phyloP scores from a whole-genome alignment of 2,888 invertebrate genomes.

The Hecatera dysodea region DNA sequence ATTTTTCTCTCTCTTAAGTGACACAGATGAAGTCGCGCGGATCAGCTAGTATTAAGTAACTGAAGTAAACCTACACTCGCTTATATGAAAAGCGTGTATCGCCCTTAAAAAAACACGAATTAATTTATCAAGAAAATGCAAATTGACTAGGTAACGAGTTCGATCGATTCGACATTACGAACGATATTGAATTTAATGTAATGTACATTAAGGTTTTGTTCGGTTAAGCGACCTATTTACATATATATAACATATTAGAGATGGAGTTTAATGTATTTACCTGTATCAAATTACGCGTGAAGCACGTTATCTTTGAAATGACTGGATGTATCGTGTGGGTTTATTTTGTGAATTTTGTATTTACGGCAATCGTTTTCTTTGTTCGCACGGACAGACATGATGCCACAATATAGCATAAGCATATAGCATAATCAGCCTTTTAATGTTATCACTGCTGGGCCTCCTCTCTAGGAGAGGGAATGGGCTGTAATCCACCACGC shows the following conservation, averaged over 20 bases:
- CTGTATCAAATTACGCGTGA: constrained; percentile 35
- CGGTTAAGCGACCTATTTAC: constrained; percentile 54
- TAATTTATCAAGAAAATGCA: constrained; percentile 58
- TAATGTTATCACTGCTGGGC: too few relatives aligned
- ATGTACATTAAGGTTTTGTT: constrained; percentile 40
- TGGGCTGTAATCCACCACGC: too few relatives aligned
- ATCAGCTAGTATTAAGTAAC: too few relatives aligned
- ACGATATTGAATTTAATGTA: constrained; percentile 50
- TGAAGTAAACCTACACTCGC: neutral
- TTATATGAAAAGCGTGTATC: constrained; percentile 33
- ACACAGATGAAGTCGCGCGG: too few relatives aligned
- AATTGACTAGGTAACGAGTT: constrained; percentile 34
- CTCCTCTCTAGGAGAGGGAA: too few relatives aligned
- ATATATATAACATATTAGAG: constrained; percentile 52
- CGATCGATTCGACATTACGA: constrained; percentile 46
- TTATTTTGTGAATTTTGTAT: neutral
- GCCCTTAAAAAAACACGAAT: constrained; percentile 39
- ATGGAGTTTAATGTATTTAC: constrained; percentile 41
- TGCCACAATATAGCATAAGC: too few relatives aligned
- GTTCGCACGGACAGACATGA: neutral
- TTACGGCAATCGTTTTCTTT: neutral
- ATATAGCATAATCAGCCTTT: too few relatives aligned
- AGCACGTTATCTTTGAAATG: constrained; percentile 12
- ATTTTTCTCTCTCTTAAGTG: too few relatives aligned
- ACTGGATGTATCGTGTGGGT: neutral